Conservation (phyloP, 2,113 vertebrate species). For the Mobula birostris region DNA sequence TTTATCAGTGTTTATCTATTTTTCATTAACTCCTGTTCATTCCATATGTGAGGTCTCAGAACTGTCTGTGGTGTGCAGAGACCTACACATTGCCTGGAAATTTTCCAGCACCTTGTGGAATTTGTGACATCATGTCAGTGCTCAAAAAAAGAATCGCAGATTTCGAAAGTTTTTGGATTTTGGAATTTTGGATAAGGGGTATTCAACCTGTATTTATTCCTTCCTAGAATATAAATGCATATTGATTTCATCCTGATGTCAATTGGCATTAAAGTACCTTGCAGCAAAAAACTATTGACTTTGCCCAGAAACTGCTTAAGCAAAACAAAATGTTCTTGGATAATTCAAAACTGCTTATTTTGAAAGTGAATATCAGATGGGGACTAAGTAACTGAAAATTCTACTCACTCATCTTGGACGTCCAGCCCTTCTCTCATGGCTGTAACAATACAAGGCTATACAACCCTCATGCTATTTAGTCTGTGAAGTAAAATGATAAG, state of each 20-base stretch:
- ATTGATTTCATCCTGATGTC: not conserved
- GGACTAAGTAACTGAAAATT: slow-evolving; percentile 19
- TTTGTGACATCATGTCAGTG: too few relatives aligned
- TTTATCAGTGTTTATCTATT: too few relatives aligned
- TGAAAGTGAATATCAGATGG: slow-evolving; percentile 26
- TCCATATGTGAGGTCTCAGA: too few relatives aligned
- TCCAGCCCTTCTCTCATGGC: slow-evolving; percentile 27
- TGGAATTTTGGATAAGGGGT: too few relatives aligned
- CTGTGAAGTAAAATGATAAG: slow-evolving; percentile 41
- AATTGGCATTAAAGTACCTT: not conserved
- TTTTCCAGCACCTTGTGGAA: too few relatives aligned
- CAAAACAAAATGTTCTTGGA: slow-evolving; percentile 29
- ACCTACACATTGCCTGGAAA: too few relatives aligned
- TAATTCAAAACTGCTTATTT: slow-evolving; percentile 21
- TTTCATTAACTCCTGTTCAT: too few relatives aligned
- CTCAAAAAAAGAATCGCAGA: too few relatives aligned
- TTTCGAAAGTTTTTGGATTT: too few relatives aligned
- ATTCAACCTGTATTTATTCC: not conserved
- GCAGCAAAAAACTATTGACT: slow-evolving; percentile 3
- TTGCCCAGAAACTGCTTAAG: slow-evolving; percentile 21
- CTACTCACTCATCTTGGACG: slow-evolving; percentile 33
- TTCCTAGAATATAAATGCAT: not conserved
- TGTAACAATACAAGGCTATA: slow-evolving; percentile 37
- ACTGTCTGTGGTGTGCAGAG: too few relatives aligned
- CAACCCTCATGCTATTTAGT: slow-evolving; percentile 42